Evolutionary conservation across 2,888 invertebrate species (phyloP), one percentile per base, ranked within the genome.

Genomic region (Labia minor): DNA sequence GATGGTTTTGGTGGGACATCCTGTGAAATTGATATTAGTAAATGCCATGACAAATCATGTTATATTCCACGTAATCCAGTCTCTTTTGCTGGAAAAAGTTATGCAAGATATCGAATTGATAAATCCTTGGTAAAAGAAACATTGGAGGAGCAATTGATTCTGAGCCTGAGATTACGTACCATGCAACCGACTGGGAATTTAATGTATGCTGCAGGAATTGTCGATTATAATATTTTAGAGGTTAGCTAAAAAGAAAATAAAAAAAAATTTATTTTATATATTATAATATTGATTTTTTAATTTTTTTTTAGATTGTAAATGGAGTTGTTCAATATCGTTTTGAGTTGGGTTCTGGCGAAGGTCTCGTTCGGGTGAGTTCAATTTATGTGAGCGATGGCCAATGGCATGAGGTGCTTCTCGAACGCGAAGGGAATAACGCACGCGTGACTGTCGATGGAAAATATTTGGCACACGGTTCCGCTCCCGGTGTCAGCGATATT

Each of bases 281-380:
- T 8, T 33, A 8, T 8, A 33, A 33, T 8, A 33, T 8, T 33
- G 67, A 66, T 16, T 64, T 37, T 65, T 65, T 65, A 26, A 67
- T 67, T 66, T 70, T 65, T 64, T 75, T 77, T 33, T 73, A 84
- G 83, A 82, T 90, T 66, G 86, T 85, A 18, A 90, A 92, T 76
- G 96, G 95, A 0, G 85, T 85, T 64, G 85, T 95, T 11, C 93
- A 92, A 77, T 94, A 93, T 78, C 85, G 91, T 71, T 93, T 95
- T 81, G 92, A 97, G 77, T 84, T 95, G 71, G 97, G 97, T 19
- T 89, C 90, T 71, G 97, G 96, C 4, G 90, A 90, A 77, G 94
- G 92, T 37, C 79, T 88, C 66, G 88, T 94, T 26, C 83, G 89
- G 70, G 88, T 91, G 1, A 84, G 86, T 26, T 86, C 87, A 68